Conservation (phyloP, 2,113 vertebrate species). For the Promerops cafer region DNA sequence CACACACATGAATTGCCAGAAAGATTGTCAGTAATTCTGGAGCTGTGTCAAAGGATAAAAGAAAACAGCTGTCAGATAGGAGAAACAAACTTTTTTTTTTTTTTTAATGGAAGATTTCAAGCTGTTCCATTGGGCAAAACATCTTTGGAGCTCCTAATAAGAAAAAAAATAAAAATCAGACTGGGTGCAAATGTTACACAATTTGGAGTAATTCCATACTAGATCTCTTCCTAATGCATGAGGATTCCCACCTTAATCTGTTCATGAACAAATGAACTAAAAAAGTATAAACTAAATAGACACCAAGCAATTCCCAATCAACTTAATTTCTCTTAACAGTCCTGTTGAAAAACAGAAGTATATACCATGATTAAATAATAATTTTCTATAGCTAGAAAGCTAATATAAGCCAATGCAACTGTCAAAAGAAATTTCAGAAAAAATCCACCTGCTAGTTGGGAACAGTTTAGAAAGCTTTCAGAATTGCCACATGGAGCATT, state of each 20-base stretch:
- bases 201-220: neutral
- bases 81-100: neutral
- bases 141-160: neutral
- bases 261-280: neutral
- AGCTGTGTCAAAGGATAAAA: neutral
- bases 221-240: neutral
- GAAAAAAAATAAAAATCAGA: neutral
- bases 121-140: neutral
- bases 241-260: neutral
- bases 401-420: neutral
- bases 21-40: neutral
- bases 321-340: neutral
- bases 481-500: neutral
- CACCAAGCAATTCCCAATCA: neutral
- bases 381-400: neutral
- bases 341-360: neutral
- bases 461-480: neutral
- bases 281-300: neutral
- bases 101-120: neutral
- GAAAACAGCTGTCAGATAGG: neutral
- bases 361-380: neutral
- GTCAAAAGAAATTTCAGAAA: neutral
- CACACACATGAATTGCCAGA: neutral
- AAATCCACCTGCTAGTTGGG: neutral
- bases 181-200: neutral